These are phyloP conservation scores for Oscheius onirici DNA, from an alignment of 2,888 invertebrate species.

Conservation along the genomic window DNA sequence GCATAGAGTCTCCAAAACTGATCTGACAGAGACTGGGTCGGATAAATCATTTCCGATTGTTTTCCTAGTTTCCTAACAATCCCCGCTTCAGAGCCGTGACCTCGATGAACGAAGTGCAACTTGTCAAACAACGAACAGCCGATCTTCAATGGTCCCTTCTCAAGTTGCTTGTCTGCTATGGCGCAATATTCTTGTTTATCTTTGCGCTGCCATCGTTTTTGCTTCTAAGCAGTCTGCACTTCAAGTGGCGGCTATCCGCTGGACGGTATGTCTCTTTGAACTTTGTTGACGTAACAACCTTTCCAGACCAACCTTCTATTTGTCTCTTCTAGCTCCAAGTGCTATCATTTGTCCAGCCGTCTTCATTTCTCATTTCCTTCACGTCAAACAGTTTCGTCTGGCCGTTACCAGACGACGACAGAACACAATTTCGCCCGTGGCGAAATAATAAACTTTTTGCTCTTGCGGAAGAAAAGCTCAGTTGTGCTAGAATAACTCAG, in stretches of 20 bases:
- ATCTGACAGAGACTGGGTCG: too few species aligned
- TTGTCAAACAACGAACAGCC: slow-evolving; percentile 13
- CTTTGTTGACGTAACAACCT: background rate
- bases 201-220: slow-evolving; percentile 19
- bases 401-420: background rate
- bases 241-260: slow-evolving; percentile 11
- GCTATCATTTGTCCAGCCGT: slow-evolving; percentile 23
- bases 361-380: slow-evolving; percentile 17
- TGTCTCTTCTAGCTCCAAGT: slow-evolving; percentile 14
- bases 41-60: background rate
- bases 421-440: slow-evolving; percentile 13
- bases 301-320: slow-evolving; percentile 18
- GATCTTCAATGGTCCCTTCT: slow-evolving; percentile 18
- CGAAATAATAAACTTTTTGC: background rate
- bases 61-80: background rate
- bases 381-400: slow-evolving; percentile 23
- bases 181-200: slow-evolving; percentile 14
- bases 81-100: slow-evolving; percentile 6
- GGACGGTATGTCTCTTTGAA: background rate
- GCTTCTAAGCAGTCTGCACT: slow-evolving; percentile 11
- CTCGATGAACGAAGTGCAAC: background rate
- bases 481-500: too few species aligned
- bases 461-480: background rate
- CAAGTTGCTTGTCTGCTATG: slow-evolving; percentile 23
- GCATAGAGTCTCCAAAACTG: too few species aligned